These are phyloP conservation scores for Catocala nupta DNA, from an alignment of 2,888 invertebrate genomes.

Conservation along the genomic window DNA sequence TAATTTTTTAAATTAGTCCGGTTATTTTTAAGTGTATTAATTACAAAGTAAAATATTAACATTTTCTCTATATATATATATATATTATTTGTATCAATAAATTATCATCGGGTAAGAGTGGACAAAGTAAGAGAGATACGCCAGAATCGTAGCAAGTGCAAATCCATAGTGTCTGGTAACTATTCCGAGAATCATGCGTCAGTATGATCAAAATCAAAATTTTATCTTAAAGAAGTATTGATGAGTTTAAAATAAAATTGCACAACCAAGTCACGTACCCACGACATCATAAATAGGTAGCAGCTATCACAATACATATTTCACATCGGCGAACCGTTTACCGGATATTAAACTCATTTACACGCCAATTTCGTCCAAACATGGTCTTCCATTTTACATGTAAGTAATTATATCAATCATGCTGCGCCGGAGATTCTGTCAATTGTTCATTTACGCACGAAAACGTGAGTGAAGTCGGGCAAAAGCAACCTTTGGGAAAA, in stretches of 20 bases:
- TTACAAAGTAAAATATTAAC: too few species aligned
- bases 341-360: conserved; percentile 26
- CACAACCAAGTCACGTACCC: conserved; percentile 9
- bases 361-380: conserved; percentile 29
- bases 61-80: too few species aligned
- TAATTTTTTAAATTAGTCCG: too few species aligned
- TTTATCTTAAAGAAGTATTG: neutral
- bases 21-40: too few species aligned
- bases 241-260: conserved; percentile 4
- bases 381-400: conserved; percentile 32
- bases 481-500: conserved; percentile 25
- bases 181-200: too few species aligned
- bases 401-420: conserved; percentile 50
- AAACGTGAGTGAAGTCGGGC: conserved; percentile 48
- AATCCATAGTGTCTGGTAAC: too few species aligned
- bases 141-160: too few species aligned
- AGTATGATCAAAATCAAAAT: too few species aligned
- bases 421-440: conserved; percentile 34
- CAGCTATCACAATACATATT: conserved; percentile 18
- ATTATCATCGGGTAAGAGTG: too few species aligned
- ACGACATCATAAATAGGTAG: neutral
- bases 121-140: too few species aligned
- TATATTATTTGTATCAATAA: too few species aligned
- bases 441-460: conserved; percentile 51
- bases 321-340: conserved; percentile 10